Evolutionary conservation across 2,888 invertebrate genomes (phyloP), one percentile per base, ranked within the genome.

Genomic region (Osmoderma eremita): DNA sequence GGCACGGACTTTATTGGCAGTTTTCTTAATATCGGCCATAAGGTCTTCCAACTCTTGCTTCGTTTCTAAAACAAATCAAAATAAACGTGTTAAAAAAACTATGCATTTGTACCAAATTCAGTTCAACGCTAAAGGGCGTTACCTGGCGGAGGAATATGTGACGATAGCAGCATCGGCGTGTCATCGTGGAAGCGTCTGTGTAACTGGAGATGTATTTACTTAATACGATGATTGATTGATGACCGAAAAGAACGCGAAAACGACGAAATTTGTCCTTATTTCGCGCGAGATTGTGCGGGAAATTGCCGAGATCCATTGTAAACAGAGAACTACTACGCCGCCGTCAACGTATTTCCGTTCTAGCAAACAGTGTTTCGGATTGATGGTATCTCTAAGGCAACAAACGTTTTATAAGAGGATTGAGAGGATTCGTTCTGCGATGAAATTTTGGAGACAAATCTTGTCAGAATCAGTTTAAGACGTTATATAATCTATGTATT

Each of bases 1-100:
- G 85, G 95, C 95, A 86, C 98, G 91, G 81, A 99, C 99, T 93
- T 97, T 98, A 88, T 99, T 99, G 86, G 99, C 98, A 85, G 97
- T 97, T 91, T 98, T 97, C 91, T 99, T 99, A 82, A 99, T 98
- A 83, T 98, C 98, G 81, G 97, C 97, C 99, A 99, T 99, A 81
- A 98, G 90, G 88, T 99, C 98, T 88, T 99, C 99, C 84, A 99
- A 87, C 86, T 99, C 98, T 86, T 98, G 98, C 88, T 99, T 99
- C 84, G 97, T 97, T 88, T 98, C 97, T 98, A 90, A 39, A 53
- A 53, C 74, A 91, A 89, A 78, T 78, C 78, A 77, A 77, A 79
- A 76, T 76, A 20, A 39, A 24, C 30, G 1, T 5, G 4, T 58
- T 45, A 58, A 30, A 45, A 45, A 12, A 18, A 22, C 12, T 18